Conservation (phyloP, 2,797 vertebrate genomes). For the Xenentodon cancila region DNA sequence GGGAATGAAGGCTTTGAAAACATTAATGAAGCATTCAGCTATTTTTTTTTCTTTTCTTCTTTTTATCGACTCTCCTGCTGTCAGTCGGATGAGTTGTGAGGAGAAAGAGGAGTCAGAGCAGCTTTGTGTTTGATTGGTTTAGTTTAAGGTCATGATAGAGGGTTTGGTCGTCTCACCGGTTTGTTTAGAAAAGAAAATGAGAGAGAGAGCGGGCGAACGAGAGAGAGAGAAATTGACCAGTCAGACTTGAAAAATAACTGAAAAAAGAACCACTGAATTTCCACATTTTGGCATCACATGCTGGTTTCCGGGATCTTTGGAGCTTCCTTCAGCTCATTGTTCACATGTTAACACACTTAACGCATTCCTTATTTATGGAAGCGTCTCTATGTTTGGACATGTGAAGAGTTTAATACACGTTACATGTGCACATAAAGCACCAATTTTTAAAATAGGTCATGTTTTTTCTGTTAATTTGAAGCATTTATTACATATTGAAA, state of each 20-base stretch:
- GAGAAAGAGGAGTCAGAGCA: slow-evolving; percentile 87
- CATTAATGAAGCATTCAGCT: slow-evolving; percentile 73
- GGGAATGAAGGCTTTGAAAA: slow-evolving; percentile 72
- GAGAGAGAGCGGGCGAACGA: no score
- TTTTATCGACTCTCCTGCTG: slow-evolving; percentile 28
- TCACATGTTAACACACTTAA: no score
- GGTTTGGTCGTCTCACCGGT: slow-evolving; percentile 50
- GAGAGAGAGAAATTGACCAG: slow-evolving; percentile 20
- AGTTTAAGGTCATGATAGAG: slow-evolving; percentile 62
- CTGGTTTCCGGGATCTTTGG: slow-evolving; percentile 1
- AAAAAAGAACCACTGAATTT: slow-evolving; percentile 13
- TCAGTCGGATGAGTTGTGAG: slow-evolving; percentile 87
- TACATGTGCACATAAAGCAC: no score
- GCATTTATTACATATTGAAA: no score
- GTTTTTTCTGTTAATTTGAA: no score
- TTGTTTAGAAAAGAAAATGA: slow-evolving; percentile 33
- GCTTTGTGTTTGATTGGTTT: slow-evolving; percentile 64
- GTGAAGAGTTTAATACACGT: no score
- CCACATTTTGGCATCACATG: background rate
- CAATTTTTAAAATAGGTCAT: no score
- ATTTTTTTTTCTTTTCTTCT: slow-evolving; percentile 43
- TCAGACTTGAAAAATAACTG: slow-evolving; percentile 21
- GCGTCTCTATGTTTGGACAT: no score
- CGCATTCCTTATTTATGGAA: no score
- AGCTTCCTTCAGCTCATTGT: slow-evolving; percentile 1